Evolutionary conservation across 2,888 invertebrate species (phyloP).

Genomic region (Diaperis boleti): DNA sequence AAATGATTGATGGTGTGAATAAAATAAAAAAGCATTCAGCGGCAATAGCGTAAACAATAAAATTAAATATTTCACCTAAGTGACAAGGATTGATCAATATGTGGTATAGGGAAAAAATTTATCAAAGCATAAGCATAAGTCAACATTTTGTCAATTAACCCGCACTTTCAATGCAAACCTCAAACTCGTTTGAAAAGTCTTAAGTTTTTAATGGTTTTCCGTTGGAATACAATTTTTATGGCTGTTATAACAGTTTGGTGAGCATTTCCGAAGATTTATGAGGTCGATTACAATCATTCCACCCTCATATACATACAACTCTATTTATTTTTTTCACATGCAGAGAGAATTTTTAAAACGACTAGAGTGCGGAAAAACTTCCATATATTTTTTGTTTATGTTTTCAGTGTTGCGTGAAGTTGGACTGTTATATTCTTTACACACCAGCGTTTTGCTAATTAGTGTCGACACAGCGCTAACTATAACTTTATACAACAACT

Average conservation of each 20-base stretch:
- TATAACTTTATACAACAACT: background rate
- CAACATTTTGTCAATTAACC: background rate
- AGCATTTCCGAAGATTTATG: background rate
- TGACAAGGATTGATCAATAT: too few relatives aligned
- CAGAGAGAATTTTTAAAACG: background rate
- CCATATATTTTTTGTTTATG: background rate
- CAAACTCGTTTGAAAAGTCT: background rate
- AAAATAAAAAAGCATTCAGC: too few relatives aligned
- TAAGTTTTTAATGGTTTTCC: background rate
- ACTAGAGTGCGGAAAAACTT: background rate
- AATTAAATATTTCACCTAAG: too few relatives aligned
- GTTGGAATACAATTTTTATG: background rate
- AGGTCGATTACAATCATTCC: background rate
- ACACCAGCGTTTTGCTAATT: conserved; percentile 7
- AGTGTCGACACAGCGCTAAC: conserved; percentile 11
- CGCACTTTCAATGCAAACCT: background rate
- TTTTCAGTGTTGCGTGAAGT: conserved; percentile 6
- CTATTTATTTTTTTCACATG: background rate
- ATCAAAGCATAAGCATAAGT: too few relatives aligned
- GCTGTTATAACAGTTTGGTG: background rate
- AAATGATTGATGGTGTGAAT: too few relatives aligned
- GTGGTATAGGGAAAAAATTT: too few relatives aligned
- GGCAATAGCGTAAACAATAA: too few relatives aligned
- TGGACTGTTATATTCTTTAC: conserved; percentile 8
- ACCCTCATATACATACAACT: background rate